phyloP scores from a whole-genome alignment of 1,140 invertebrate genomes.

The Leptonema lineaticorne region DNA sequence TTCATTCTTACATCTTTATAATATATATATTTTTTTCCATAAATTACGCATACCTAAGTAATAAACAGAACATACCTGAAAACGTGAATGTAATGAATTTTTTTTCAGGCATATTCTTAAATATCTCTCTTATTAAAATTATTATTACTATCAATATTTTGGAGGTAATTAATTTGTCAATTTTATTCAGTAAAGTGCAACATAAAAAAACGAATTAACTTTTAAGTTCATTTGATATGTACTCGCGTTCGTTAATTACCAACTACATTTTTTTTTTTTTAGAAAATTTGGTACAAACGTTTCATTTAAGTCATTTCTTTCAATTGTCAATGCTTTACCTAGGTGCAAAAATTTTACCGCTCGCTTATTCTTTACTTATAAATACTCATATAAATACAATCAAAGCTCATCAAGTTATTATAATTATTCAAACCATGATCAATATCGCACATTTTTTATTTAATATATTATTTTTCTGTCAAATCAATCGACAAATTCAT shows the following conservation, averaged over 20 bases:
- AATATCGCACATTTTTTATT: no score
- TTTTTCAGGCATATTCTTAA: not conserved
- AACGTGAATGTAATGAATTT: not conserved
- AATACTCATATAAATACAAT: no score
- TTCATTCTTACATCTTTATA: not conserved
- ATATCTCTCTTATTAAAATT: not conserved
- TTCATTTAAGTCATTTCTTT: no score
- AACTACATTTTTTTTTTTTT: not conserved
- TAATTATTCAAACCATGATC: no score
- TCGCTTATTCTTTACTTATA: no score
- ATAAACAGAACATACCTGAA: not conserved
- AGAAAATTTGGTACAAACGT: not conserved
- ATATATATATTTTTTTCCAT: not conserved
- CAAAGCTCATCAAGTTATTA: no score
- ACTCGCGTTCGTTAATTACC: not conserved
- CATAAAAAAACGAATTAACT: not conserved
- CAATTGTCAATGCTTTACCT: no score
- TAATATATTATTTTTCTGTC: no score
- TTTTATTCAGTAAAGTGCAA: not conserved
- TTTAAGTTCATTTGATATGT: conserved; percentile 12
- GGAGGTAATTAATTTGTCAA: not conserved
- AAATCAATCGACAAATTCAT: no score
- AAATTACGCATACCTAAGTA: not conserved
- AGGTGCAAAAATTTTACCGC: no score
- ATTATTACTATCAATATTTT: not conserved